Evolutionary conservation across 2,797 vertebrate genomes (phyloP).

Genomic region (Podarcis lilfordi): DNA sequence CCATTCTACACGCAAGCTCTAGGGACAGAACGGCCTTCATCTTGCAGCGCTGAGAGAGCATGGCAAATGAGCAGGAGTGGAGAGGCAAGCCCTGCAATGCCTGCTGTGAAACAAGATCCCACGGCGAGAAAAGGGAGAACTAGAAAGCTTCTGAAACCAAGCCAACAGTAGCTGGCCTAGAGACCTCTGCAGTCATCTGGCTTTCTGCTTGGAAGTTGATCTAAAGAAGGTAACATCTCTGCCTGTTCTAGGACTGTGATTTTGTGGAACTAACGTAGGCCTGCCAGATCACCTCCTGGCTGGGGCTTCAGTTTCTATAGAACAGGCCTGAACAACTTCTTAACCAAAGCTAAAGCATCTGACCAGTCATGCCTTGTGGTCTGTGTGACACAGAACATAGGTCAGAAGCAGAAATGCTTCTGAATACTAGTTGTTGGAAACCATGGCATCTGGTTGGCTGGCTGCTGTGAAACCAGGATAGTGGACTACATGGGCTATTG

Average conservation of each 20-base stretch:
- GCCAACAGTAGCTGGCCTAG: conserved; percentile 33
- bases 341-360: background rate
- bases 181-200: background rate
- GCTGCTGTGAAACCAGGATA: no score
- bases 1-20: background rate
- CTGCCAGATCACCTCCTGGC: background rate
- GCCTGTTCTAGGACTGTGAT: background rate
- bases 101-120: background rate
- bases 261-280: background rate
- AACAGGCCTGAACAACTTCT: background rate
- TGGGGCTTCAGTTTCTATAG: background rate
- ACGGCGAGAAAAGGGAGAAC: background rate
- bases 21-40: background rate
- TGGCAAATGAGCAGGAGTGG: conserved; percentile 30
- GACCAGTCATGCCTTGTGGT: background rate
- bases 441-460: no score
- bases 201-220: conserved; percentile 10
- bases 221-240: background rate
- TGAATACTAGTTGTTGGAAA: no score
- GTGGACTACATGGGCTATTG: no score
- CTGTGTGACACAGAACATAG: background rate
- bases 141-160: background rate
- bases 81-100: conserved; percentile 5
- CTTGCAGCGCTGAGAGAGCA: conserved; percentile 19
- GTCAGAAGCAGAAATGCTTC: no score